Percentiles rank a stretch among this genome's conserved stretches.
Conservation (phyloP, 2,113 vertebrate species). For the Urocynchramus pylzowi region DNA sequence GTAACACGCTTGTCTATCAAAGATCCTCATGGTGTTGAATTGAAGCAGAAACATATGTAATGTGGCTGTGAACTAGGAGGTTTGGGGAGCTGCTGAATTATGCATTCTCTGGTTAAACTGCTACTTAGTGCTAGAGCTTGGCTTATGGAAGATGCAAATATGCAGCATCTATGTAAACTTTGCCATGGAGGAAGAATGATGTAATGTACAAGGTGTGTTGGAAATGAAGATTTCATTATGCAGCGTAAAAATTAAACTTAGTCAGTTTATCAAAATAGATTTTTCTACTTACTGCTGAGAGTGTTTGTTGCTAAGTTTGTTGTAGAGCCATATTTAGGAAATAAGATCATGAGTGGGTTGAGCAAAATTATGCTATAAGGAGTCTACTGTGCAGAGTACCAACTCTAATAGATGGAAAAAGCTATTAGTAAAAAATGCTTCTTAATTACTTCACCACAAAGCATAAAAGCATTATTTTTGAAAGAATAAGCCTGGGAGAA, state of each 20-base stretch:
- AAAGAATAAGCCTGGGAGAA: slow-evolving; percentile 31
- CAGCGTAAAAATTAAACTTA: not conserved
- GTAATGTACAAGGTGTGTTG: not conserved
- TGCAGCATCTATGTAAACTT: not conserved
- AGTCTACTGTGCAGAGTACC: not conserved
- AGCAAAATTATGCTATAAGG: not conserved
- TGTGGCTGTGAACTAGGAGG: not conserved
- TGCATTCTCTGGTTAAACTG: not conserved
- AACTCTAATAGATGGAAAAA: slow-evolving; percentile 7
- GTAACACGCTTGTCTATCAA: not conserved
- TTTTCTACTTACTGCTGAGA: not conserved
- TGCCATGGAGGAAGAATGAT: not conserved
- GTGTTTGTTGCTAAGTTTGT: slow-evolving; percentile 22
- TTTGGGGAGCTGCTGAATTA: slow-evolving; percentile 16
- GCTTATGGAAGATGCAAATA: not conserved
- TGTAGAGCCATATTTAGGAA: slow-evolving; percentile 33
- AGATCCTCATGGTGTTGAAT: not conserved
- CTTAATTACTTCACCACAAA: not conserved
- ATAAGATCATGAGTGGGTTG: not conserved
- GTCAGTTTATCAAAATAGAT: not conserved
- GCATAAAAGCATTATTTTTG: slow-evolving; percentile 1
- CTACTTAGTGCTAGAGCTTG: not conserved
- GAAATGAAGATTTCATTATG: not conserved
- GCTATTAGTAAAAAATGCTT: slow-evolving; percentile 8
- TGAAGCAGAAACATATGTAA: not conserved